Percentiles rank a stretch among this genome's conserved stretches.
Evolutionary conservation across 2,797 vertebrate species (phyloP).

Genomic region (Alca torda): DNA sequence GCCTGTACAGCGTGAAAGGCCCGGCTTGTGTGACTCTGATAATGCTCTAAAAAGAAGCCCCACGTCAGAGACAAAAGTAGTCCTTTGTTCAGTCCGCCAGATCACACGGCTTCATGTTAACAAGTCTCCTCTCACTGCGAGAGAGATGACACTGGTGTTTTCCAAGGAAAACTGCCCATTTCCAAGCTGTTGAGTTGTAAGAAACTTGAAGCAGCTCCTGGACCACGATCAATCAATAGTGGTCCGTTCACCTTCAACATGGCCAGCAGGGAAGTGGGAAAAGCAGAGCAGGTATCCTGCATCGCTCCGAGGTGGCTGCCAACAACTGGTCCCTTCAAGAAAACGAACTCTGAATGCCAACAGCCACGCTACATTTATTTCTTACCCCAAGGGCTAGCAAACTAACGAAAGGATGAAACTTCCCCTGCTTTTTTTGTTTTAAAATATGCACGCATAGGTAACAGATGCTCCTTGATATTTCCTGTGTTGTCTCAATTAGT

Average conservation of each 20-base stretch:
- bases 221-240: accelerated
- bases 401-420: background rate
- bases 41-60: background rate
- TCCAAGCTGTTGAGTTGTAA: background rate
- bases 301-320: accelerated
- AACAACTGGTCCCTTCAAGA: background rate
- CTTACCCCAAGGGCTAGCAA: background rate
- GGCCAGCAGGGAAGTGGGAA: background rate
- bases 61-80: background rate
- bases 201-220: background rate
- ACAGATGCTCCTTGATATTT: background rate
- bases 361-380: background rate
- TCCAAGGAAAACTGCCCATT: background rate
- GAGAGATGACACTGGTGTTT: background rate
- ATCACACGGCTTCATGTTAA: background rate
- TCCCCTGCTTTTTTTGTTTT: background rate
- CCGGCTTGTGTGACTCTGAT: background rate
- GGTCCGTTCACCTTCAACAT: background rate
- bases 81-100: background rate
- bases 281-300: background rate
- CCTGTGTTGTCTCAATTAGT: background rate
- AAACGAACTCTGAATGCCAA: background rate
- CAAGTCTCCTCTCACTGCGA: background rate
- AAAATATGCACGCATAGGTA: background rate
- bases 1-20: background rate